Base-by-base conservation (phyloP, 2,888 invertebrate species). In the Opisthograptis luteolata region DNA sequence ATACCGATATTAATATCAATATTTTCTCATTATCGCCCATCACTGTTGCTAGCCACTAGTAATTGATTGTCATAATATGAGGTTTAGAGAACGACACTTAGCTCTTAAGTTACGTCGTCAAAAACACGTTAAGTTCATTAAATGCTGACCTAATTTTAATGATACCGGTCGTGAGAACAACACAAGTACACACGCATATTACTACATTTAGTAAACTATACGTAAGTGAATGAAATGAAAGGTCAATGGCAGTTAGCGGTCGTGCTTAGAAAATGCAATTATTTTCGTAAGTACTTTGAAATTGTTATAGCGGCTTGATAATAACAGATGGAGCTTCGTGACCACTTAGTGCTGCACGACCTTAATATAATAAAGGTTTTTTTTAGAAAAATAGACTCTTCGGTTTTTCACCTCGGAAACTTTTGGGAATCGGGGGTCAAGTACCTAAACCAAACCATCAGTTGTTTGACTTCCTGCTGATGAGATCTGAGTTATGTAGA, bases 181-280 rank as follows among this genome's bases (percentile, higher is more conserved):
- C 32, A 39, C 39, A 13, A 39, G 37, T 50, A 10, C 14, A 6
- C 10, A 46, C 24, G 28, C 25, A 37, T 34, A 34, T 36, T 37
- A 32, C 27, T 48, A 41, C n/a, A n/a, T n/a, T 31, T 32, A 43
- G 31, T 39, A 39, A 37, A 37, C 32, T n/a, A 39, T 30, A 32
- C 24, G 37, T 44, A 40, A 40, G 35, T 51, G 44, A 49, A 49
- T 49, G 36, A 42, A 70, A 74, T 73, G 70, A 79, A 79, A 80
- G 84, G 79, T 86, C 82, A 83, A 76, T 78, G 84, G 54, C 85
- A 79, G 76, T 45, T 45, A 36, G 56, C 52, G 82, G 77, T 87
- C 87, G 86, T 87, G 87, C 81, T 83, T 82, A 79, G 81, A 74
- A 81, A 86, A 85, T 76, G 78, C 81, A 83, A 87, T 88, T 87